Conservation (phyloP, 2,113 vertebrate species). For the Notothenia coriiceps region DNA sequence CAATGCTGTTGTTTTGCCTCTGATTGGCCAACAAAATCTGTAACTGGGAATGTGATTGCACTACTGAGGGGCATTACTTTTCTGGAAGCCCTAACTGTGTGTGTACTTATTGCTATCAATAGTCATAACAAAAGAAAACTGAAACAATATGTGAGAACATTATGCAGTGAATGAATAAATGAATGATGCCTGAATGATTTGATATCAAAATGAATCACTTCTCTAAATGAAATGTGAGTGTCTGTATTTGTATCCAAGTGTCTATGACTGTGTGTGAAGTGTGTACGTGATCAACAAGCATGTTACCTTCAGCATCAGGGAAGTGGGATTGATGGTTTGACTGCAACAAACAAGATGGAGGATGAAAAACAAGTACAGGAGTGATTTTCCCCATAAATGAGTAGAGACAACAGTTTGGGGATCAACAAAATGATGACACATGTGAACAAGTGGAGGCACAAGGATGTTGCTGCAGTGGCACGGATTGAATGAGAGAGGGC, state of each 20-base stretch:
- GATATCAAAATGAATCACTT: background rate
- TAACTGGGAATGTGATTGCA: conserved; percentile 12
- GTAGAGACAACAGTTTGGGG: background rate
- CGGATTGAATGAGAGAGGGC: background rate
- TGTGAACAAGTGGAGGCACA: background rate
- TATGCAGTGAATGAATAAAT: background rate
- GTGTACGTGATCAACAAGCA: background rate
- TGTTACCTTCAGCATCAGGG: background rate
- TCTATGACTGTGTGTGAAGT: background rate
- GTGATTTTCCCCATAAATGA: background rate
- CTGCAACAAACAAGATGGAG: background rate
- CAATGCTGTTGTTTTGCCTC: conserved; percentile 33
- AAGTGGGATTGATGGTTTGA: background rate
- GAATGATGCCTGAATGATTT: background rate
- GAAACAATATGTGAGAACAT: conserved; percentile 13
- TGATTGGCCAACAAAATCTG: conserved; percentile 15
- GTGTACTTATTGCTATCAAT: background rate
- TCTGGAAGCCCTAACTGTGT: background rate
- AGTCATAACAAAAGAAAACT: conserved; percentile 3
- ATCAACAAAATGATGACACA: conserved; percentile 23
- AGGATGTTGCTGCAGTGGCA: conserved; percentile 1
- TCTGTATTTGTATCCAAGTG: background rate
- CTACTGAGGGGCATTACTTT: too few relatives aligned
- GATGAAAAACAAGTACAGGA: background rate
- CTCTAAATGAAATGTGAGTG: background rate